Evolutionary conservation across 2,888 invertebrate species (phyloP).

Genomic region (Hylaea fasciaria): DNA sequence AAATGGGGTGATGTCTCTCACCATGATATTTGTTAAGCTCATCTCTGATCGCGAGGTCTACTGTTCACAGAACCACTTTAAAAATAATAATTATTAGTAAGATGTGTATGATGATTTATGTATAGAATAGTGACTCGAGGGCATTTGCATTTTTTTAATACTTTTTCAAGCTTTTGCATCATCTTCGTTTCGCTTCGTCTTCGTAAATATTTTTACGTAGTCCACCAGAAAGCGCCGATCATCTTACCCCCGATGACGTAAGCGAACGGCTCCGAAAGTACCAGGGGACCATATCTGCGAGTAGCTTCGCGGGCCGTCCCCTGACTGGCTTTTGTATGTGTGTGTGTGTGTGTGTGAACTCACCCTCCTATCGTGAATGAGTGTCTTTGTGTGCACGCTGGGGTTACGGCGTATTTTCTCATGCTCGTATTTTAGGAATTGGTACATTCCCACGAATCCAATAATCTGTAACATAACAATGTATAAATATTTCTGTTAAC

Average conservation of each 20-base stretch:
- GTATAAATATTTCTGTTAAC: background rate
- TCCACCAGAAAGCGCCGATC: background rate
- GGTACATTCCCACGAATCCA: constrained; percentile 88
- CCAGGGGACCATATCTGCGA: constrained; percentile 56
- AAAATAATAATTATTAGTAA: no score
- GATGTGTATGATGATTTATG: no score
- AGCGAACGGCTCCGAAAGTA: constrained; percentile 44
- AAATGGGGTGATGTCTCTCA: no score
- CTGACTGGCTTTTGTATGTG: no score
- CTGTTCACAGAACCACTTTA: no score
- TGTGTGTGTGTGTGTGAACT: constrained; percentile 49
- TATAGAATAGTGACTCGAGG: no score
- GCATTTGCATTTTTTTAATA: no score
- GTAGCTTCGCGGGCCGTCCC: background rate
- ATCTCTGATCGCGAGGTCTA: no score
- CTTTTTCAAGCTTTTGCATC: no score
- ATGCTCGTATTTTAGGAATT: constrained; percentile 86
- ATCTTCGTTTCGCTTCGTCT: no score
- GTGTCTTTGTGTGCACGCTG: constrained; percentile 75
- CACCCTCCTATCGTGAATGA: constrained; percentile 85
- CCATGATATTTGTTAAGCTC: no score
- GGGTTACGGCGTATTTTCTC: constrained; percentile 85
- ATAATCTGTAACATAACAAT: constrained; percentile 78
- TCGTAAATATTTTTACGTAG: no score
- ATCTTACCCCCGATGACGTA: constrained; percentile 26